These are phyloP conservation scores for Antheraea assamensis DNA, from an alignment of 2,888 invertebrate species.

Conservation along the genomic window DNA sequence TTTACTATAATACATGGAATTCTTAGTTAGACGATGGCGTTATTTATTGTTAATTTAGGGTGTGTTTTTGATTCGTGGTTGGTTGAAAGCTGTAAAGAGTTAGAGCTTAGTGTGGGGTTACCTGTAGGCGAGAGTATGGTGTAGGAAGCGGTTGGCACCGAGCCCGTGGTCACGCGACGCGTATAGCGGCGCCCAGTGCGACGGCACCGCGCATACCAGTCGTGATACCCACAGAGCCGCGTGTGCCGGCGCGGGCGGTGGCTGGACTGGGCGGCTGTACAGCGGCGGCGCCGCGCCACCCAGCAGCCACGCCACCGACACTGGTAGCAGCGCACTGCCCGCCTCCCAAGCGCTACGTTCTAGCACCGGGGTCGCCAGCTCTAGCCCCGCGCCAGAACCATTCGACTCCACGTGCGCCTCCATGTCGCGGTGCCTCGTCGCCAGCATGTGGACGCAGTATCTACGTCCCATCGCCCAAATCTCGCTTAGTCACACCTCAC, in stretches of 20 bases:
- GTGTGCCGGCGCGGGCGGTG: conserved; percentile 41
- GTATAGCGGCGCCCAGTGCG: conserved; percentile 94
- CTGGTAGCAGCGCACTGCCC: conserved; percentile 73
- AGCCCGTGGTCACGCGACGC: conserved; percentile 92
- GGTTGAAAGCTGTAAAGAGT: background rate
- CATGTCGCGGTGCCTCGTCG: conserved; percentile 82
- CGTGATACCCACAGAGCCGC: conserved; percentile 82
- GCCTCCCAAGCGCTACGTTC: conserved; percentile 62
- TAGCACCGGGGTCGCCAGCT: conserved; percentile 89
- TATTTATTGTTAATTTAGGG: too few relatives aligned
- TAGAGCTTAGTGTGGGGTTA: conserved; percentile 24
- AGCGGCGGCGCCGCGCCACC: conserved; percentile 84
- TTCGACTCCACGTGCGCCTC: conserved; percentile 48
- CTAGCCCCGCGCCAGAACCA: conserved; percentile 78
- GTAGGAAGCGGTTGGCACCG: conserved; percentile 93
- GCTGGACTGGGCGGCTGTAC: conserved; percentile 67
- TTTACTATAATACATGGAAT: too few relatives aligned
- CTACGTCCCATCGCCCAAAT: conserved; percentile 39
- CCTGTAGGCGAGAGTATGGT: conserved; percentile 91
- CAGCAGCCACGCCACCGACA: conserved; percentile 87
- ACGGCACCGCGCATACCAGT: conserved; percentile 85
- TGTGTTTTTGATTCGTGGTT: too few relatives aligned
- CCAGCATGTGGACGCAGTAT: conserved; percentile 76
- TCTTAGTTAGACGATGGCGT: too few relatives aligned
- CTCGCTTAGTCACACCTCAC: too few relatives aligned